Conservation (phyloP, 2,888 invertebrate genomes). For the Ophioninae sp. region DNA sequence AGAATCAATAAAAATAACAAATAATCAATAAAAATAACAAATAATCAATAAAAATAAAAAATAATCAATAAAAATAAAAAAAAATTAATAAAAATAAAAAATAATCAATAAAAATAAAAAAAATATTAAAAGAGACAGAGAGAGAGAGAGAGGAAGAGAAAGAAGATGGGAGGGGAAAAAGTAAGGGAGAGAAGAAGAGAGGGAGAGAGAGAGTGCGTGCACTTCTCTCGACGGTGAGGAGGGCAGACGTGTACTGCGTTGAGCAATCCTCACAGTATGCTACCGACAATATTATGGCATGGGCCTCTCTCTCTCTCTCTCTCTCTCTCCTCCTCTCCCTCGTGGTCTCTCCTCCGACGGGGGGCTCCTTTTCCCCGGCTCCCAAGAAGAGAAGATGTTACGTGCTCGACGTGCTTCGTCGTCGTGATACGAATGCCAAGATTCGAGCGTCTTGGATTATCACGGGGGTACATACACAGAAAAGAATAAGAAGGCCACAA, state of each 20-base stretch:
- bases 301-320: background rate
- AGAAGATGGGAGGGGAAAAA: slow-evolving; percentile 13
- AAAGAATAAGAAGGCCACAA: slow-evolving; percentile 28
- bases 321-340: slow-evolving; percentile 18
- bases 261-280: slow-evolving; percentile 53
- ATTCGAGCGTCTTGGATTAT: slow-evolving; percentile 42
- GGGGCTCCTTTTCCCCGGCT: slow-evolving; percentile 63
- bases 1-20: no score
- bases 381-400: slow-evolving; percentile 80
- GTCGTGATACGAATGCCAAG: slow-evolving; percentile 72
- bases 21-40: no score
- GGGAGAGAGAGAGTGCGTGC: slow-evolving; percentile 44
- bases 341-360: slow-evolving; percentile 4
- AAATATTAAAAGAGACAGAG: no score
- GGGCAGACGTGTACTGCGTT: slow-evolving; percentile 51
- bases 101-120: no score
- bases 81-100: no score
- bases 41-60: no score
- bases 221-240: slow-evolving; percentile 48
- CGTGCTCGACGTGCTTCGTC: slow-evolving; percentile 72
- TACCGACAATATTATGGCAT: slow-evolving; percentile 22
- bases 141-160: background rate
- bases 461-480: slow-evolving; percentile 28
- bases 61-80: no score
- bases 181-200: slow-evolving; percentile 9